Evolutionary conservation across 2,113 vertebrate species (phyloP).

Genomic region (Amphiprion percula): DNA sequence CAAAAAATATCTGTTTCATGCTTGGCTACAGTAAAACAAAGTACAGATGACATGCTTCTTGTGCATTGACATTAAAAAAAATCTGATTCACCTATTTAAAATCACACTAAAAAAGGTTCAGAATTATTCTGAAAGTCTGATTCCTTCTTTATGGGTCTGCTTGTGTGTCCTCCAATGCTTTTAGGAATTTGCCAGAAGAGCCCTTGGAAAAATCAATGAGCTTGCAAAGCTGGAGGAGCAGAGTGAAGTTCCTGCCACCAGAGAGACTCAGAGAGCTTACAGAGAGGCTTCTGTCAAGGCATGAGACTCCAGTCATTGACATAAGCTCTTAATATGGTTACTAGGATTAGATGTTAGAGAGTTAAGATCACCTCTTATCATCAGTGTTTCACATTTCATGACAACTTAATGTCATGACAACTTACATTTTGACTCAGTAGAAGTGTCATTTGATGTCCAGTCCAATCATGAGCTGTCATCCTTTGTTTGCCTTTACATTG

Average conservation of each 20-base stretch:
- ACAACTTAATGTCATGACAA: neutral
- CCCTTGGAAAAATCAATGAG: conserved; percentile 90
- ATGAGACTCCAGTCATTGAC: conserved; percentile 1
- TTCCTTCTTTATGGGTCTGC: neutral
- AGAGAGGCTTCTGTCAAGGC: conserved; percentile 93
- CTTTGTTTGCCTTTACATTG: neutral
- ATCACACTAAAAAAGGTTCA: neutral
- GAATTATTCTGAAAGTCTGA: neutral
- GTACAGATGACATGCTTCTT: neutral
- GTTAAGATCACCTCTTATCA: neutral
- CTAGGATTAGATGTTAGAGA: neutral
- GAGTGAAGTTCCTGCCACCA: conserved; percentile 70
- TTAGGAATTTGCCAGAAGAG: conserved; percentile 93
- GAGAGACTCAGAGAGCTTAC: conserved; percentile 83
- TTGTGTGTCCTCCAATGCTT: conserved; percentile 39
- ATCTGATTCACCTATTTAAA: too few species aligned
- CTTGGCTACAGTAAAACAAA: neutral
- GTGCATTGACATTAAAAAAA: too few species aligned
- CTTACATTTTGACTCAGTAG: neutral
- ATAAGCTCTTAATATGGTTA: neutral
- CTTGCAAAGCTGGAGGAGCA: conserved; percentile 86
- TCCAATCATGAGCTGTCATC: neutral
- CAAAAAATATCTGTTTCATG: neutral
- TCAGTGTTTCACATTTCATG: neutral
- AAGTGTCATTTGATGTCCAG: neutral